These are phyloP conservation scores for Apantesis nais DNA, from an alignment of 2,888 invertebrate species.

Conservation along the genomic window DNA sequence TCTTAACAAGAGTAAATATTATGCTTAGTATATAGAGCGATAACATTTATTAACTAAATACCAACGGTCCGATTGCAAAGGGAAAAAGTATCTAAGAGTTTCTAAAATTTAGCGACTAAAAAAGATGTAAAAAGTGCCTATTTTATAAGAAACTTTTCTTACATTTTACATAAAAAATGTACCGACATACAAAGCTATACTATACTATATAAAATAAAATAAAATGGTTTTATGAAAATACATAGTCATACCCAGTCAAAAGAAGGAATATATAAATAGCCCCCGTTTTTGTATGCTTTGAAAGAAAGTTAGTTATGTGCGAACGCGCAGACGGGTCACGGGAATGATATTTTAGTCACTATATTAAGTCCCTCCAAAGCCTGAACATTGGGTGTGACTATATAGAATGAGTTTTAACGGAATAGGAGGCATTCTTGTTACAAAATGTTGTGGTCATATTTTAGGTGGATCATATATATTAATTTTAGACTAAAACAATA, in stretches of 20 bases:
- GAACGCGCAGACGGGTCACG: neutral
- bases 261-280: neutral
- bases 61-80: slow-evolving; percentile 1
- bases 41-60: slow-evolving; percentile 2
- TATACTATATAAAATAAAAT: neutral
- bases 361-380: neutral
- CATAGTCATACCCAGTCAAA: neutral
- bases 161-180: too few relatives aligned
- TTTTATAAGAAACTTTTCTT: neutral
- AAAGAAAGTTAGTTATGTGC: too few relatives aligned
- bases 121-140: too few relatives aligned
- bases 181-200: neutral
- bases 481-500: neutral
- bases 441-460: neutral
- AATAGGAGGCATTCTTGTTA: neutral
- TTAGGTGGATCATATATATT: neutral
- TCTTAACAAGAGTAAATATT: slow-evolving; percentile 42
- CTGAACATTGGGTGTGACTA: neutral
- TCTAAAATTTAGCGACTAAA: neutral
- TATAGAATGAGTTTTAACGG: neutral
- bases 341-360: neutral
- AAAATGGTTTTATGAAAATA: neutral
- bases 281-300: neutral
- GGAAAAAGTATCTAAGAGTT: neutral
- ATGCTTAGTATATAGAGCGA: slow-evolving; percentile 36